Evolutionary conservation across 2,113 vertebrate species (phyloP), one percentile per base, ranked within the genome.

Genomic region (Thermophis baileyi): DNA sequence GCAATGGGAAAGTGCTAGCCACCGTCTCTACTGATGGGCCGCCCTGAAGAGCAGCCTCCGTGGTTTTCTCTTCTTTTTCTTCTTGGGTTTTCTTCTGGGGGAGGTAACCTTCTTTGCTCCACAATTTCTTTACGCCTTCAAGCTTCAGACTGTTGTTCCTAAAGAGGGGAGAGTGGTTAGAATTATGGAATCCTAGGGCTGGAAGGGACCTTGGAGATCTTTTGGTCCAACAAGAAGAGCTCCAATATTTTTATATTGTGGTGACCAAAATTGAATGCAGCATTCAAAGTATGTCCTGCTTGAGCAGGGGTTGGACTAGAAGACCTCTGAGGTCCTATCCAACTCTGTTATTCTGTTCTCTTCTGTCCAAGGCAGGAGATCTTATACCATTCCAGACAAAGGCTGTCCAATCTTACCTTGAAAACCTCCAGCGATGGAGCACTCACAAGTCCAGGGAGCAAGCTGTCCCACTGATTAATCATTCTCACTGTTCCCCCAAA

Each of bases 31-130:
- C 94, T 89, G 92, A 89, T 0, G 95, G 53, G 11, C 94, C 94
- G 63, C 95, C 96, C 46, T 97, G 96, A 53, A 97, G 90, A 89
- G 94, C 93, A 57, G 97, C 69, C 0, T 93, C 95, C 57, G 96
- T 93, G 51, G 96, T 97, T 0, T 2, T 69, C 60, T 94, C 93
- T 20, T 96, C 93, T 89, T 97, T 97, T 74, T 97, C 97, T 25
- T 0, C 89, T 94, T 96, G 93, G 60, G 5, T 96, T 69, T 99
- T 98, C 94, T 97, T 98, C 97, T 98, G 98, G 12, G 97, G 97
- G 87, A 99, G 97, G 94, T 99, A 99, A 4, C 99, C 99, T 44
- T 99, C 98, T 95, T 98, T 99, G 1, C 99, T 99, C 99, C 99
- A 99, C 1, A 99, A 96, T 92, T 98, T 98, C 93, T 97, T 98